These are phyloP conservation scores for Sesamia inferens DNA, from an alignment of 2,888 invertebrate genomes.

Conservation along the genomic window DNA sequence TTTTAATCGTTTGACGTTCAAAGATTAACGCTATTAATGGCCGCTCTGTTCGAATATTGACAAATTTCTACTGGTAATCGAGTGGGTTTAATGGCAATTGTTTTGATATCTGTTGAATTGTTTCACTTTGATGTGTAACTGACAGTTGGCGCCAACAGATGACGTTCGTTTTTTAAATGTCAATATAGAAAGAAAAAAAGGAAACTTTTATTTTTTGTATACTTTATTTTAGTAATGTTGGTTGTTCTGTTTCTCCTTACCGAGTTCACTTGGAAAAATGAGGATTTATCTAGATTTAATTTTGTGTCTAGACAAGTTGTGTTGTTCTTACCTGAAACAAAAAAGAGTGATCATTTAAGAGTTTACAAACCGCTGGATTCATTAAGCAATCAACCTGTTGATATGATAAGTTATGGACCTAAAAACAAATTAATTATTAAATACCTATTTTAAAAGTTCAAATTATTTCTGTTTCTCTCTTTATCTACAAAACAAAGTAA, in stretches of 20 bases:
- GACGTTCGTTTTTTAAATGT: conserved; percentile 37
- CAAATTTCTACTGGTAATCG: conserved; percentile 82
- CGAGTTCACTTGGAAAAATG: conserved; percentile 11
- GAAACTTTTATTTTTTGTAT: not conserved
- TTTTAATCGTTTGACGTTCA: conserved; percentile 82
- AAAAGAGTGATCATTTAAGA: conserved; percentile 46
- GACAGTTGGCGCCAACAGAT: conserved; percentile 51
- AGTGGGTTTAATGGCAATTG: conserved; percentile 77
- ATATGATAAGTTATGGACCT: not conserved
- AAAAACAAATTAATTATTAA: not conserved
- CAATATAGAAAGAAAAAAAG: conserved; percentile 7
- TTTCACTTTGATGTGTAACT: conserved; percentile 62
- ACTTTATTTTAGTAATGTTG: conserved; percentile 3
- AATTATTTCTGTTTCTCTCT: conserved; percentile 35
- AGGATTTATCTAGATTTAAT: conserved; percentile 13
- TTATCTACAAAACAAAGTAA: conserved; percentile 51
- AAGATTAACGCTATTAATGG: conserved; percentile 84
- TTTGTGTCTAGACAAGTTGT: conserved; percentile 11
- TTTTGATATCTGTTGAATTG: conserved; percentile 70
- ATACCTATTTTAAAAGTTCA: not conserved
- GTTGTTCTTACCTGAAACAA: conserved; percentile 76
- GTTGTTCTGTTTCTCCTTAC: conserved; percentile 32
- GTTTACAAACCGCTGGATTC: conserved; percentile 4
- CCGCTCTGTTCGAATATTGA: conserved; percentile 82
- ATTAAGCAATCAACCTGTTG: conserved; percentile 18